Evolutionary conservation across 2,113 vertebrate species (phyloP).

Genomic region (Zootoca vivipara): DNA sequence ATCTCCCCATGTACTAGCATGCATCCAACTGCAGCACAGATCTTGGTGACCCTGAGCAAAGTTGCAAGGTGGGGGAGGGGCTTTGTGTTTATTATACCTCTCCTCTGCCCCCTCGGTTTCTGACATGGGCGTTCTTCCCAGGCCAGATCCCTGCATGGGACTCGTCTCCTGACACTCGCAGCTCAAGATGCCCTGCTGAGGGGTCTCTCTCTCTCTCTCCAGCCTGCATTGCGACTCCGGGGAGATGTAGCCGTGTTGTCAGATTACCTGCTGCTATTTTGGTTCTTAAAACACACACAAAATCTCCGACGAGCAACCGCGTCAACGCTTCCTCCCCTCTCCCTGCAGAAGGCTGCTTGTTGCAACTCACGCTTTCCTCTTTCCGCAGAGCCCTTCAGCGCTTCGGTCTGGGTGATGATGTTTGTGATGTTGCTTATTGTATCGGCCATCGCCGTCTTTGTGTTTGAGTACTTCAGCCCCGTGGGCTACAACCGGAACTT

Average conservation of each 20-base stretch:
- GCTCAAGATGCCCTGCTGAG: not conserved
- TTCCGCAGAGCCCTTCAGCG: slow-evolving; percentile 94
- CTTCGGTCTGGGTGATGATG: slow-evolving; percentile 99
- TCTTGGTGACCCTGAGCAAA: not conserved
- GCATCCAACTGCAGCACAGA: not conserved
- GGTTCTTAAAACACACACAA: not conserved
- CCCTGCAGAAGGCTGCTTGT: not conserved
- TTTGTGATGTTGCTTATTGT: slow-evolving; percentile 98
- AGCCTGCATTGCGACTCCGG: not conserved
- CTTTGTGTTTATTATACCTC: not conserved
- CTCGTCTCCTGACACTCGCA: no score
- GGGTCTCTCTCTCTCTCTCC: not conserved
- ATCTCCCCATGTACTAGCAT: not conserved
- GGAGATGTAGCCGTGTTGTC: not conserved
- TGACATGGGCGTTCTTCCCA: not conserved
- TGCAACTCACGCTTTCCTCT: slow-evolving; percentile 49
- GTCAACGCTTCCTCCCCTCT: not conserved
- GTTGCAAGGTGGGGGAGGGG: not conserved
- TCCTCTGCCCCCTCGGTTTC: not conserved
- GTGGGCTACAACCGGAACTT: slow-evolving; percentile 97
- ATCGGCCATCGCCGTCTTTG: slow-evolving; percentile 96
- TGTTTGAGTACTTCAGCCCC: slow-evolving; percentile 98
- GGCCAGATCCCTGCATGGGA: no score
- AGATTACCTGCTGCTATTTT: slow-evolving; percentile 20
- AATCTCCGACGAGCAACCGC: not conserved